phyloP scores from a whole-genome alignment of 2,888 invertebrate genomes.

The Phrixothrix hirtus region DNA sequence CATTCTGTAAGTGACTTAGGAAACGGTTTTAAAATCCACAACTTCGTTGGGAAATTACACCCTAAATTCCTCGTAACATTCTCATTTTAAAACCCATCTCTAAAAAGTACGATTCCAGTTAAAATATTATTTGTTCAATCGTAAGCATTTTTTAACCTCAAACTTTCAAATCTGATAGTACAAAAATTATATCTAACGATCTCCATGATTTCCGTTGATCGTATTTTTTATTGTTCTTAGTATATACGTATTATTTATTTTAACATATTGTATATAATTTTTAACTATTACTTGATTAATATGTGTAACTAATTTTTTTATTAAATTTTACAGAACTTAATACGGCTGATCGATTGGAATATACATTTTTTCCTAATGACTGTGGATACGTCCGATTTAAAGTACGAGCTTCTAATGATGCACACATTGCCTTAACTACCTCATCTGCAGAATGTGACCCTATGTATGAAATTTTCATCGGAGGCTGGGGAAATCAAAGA shows the following conservation, averaged over 20 bases:
- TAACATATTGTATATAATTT: neutral
- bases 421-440: conserved; percentile 79
- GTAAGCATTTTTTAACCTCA: too few species aligned
- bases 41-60: too few species aligned
- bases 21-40: too few species aligned
- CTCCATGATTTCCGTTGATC: neutral
- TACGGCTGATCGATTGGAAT: conserved; percentile 79
- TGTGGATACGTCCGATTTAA: conserved; percentile 75
- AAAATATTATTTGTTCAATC: too few species aligned
- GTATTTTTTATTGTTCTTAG: neutral
- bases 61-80: too few species aligned
- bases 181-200: too few species aligned
- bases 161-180: too few species aligned
- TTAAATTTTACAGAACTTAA: conserved; percentile 67
- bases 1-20: too few species aligned
- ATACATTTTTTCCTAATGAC: conserved; percentile 76
- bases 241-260: conserved; percentile 5
- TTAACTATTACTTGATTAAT: neutral
- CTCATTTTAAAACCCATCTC: too few species aligned
- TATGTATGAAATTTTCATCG: conserved; percentile 85
- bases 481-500: conserved; percentile 86
- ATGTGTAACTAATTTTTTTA: neutral
- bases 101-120: too few species aligned
- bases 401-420: conserved; percentile 79
- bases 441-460: conserved; percentile 72